Conservation (phyloP, 1,140 invertebrate genomes). For the Diorhabda sublineata region DNA sequence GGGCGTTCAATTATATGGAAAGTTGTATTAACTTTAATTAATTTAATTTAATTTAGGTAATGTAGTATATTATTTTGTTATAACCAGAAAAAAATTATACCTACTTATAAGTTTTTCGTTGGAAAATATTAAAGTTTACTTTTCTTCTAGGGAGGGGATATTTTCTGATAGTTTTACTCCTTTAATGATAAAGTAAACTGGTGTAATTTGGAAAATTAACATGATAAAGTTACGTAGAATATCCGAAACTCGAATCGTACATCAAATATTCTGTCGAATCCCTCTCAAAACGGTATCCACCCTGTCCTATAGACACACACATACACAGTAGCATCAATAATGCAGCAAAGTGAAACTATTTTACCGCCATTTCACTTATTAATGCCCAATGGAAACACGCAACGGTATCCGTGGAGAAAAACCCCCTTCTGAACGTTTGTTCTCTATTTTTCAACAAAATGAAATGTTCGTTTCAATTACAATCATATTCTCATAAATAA, state of each 20-base stretch:
- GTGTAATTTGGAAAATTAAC: too few species aligned
- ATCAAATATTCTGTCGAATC: slow-evolving; percentile 12
- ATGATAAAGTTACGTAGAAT: background rate
- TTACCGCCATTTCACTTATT: slow-evolving; percentile 27
- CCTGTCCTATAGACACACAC: slow-evolving; percentile 14
- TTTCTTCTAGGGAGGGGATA: too few species aligned
- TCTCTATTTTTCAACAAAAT: slow-evolving; percentile 3
- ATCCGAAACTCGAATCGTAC: background rate
- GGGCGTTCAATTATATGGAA: too few species aligned
- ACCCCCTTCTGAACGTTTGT: background rate
- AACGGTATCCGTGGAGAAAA: slow-evolving; percentile 10
- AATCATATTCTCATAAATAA: slow-evolving; percentile 4
- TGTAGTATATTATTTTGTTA: too few species aligned
- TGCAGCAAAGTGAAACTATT: slow-evolving; percentile 35
- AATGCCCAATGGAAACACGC: slow-evolving; percentile 22
- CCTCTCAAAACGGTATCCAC: slow-evolving; percentile 19
- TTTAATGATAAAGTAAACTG: too few species aligned
- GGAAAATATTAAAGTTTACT: too few species aligned
- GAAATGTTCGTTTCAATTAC: slow-evolving; percentile 5
- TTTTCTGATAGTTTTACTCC: too few species aligned
- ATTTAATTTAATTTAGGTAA: too few species aligned
- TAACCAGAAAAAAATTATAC: too few species aligned
- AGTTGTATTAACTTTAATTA: too few species aligned
- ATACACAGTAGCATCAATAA: slow-evolving; percentile 26
- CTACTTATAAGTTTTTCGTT: too few species aligned